These are phyloP conservation scores for Astur gentilis DNA, from an alignment of 2,113 vertebrate species.

Conservation along the genomic window DNA sequence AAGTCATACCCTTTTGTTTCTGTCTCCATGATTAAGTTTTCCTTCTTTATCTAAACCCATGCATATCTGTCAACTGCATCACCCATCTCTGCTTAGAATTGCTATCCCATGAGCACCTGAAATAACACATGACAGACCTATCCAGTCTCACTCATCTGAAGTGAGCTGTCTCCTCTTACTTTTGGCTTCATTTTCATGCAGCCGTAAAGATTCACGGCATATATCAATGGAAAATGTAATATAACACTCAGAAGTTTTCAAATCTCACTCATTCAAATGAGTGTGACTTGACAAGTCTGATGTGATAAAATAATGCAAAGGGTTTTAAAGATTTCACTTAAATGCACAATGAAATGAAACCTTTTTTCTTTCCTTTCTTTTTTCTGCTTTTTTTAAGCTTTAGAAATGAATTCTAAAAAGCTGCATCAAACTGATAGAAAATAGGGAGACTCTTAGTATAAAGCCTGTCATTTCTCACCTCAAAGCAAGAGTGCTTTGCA, in stretches of 20 bases:
- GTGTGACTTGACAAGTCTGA: slow-evolving; percentile 69
- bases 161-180: slow-evolving; percentile 12
- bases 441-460: background rate
- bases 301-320: slow-evolving; percentile 52
- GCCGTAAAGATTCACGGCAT: slow-evolving; percentile 10
- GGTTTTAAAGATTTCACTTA: slow-evolving; percentile 41
- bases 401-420: background rate
- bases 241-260: slow-evolving; percentile 71
- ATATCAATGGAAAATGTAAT: slow-evolving; percentile 68
- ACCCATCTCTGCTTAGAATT: background rate
- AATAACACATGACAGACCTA: slow-evolving; percentile 43
- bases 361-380: background rate
- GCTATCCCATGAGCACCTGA: slow-evolving; percentile 29
- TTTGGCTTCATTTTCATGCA: slow-evolving; percentile 52
- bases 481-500: background rate
- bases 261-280: slow-evolving; percentile 72
- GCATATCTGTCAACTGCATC: slow-evolving; percentile 27
- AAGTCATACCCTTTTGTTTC: background rate
- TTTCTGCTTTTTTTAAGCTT: background rate
- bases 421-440: background rate
- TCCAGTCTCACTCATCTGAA: slow-evolving; percentile 48
- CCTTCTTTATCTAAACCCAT: slow-evolving; percentile 14
- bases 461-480: background rate
- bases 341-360: slow-evolving; percentile 38
- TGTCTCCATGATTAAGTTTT: background rate